phyloP scores from a whole-genome alignment of 2,888 invertebrate species.

The Diarsia rubi region DNA sequence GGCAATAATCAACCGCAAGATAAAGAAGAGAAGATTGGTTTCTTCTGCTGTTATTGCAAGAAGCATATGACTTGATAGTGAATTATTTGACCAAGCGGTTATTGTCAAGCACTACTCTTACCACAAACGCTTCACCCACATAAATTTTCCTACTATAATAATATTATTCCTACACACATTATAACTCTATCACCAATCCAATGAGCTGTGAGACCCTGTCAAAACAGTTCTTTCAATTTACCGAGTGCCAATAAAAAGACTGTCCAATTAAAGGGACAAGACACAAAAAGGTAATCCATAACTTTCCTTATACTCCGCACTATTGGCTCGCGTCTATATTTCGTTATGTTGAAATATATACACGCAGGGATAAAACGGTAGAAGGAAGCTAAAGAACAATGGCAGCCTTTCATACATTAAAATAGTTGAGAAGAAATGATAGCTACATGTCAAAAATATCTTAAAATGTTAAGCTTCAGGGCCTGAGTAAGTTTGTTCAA shows the following conservation, averaged over 20 bases:
- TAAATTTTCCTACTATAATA: not conserved
- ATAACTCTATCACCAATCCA: not conserved
- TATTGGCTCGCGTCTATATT: not conserved
- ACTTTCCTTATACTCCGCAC: not conserved
- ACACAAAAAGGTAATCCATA: conserved; percentile 34
- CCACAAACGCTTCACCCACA: not conserved
- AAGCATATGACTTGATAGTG: too few species aligned
- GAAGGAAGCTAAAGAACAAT: not conserved
- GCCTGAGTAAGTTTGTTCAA: too few species aligned
- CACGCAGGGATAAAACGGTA: not conserved
- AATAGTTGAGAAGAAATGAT: too few species aligned
- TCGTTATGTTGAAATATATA: conserved; percentile 2
- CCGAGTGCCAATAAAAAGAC: conserved; percentile 15
- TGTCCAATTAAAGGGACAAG: conserved; percentile 13
- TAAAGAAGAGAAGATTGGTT: too few species aligned
- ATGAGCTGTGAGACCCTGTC: conserved; percentile 7
- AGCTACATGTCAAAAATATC: too few species aligned
- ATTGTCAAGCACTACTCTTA: not conserved
- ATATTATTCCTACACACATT: not conserved
- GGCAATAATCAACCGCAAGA: too few species aligned
- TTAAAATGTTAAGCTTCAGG: too few species aligned
- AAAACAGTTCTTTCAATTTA: conserved; percentile 21
- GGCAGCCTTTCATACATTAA: too few species aligned
- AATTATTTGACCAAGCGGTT: not conserved
- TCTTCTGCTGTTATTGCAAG: too few species aligned